Conservation (phyloP, 2,888 invertebrate genomes). For the Spatulosminthurus flaviceps region DNA sequence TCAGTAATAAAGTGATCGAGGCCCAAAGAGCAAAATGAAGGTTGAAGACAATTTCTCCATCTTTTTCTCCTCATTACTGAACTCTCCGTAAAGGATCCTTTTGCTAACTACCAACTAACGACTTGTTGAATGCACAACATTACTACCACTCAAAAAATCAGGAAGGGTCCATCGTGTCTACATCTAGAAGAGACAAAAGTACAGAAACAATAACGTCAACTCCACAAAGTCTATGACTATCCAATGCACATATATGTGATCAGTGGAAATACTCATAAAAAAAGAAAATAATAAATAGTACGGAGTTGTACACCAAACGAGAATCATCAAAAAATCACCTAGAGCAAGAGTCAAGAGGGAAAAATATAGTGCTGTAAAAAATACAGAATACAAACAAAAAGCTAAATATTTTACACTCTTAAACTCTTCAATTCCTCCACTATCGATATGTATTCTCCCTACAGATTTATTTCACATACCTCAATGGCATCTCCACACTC, state of each 20-base stretch:
- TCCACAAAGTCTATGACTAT: no score
- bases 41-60: constrained; percentile 11
- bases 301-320: constrained; percentile 22
- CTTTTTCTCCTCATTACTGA: constrained; percentile 16
- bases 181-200: no score
- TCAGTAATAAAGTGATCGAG: constrained; percentile 4
- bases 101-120: constrained; percentile 20
- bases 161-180: no score
- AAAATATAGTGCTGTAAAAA: constrained; percentile 1
- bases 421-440: not conserved
- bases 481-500: constrained; percentile 3
- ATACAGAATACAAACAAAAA: constrained; percentile 10
- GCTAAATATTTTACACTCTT: constrained; percentile 1
- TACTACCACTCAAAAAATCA: not conserved
- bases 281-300: constrained; percentile 6
- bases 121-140: constrained; percentile 19
- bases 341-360: not conserved
- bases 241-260: not conserved
- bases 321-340: constrained; percentile 42
- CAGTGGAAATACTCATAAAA: constrained; percentile 35
- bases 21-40: not conserved
- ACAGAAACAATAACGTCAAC: no score
- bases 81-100: not conserved
- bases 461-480: constrained; percentile 16
- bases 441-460: no score